phyloP scores from a whole-genome alignment of 2,888 invertebrate species.

The Coenonympha glycerion region DNA sequence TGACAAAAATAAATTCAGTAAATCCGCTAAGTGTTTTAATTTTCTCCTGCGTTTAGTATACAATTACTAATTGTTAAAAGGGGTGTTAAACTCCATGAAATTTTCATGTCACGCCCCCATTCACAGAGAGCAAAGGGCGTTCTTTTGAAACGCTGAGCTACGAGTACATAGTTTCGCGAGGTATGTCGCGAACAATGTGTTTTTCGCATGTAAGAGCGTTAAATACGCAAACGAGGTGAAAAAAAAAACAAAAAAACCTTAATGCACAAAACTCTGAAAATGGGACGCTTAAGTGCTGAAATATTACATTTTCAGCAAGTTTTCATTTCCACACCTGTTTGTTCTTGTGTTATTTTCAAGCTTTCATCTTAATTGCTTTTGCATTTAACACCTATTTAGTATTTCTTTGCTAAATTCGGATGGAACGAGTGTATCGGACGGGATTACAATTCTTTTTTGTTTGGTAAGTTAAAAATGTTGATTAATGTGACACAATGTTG shows the following conservation, averaged over 20 bases:
- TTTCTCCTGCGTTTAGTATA: not conserved
- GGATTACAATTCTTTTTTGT: too few species aligned
- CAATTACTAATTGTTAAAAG: not conserved
- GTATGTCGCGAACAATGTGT: slow-evolving; percentile 14
- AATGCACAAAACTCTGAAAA: slow-evolving; percentile 15
- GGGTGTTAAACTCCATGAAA: not conserved
- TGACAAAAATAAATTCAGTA: too few species aligned
- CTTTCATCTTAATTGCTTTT: slow-evolving; percentile 6
- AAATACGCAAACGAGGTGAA: slow-evolving; percentile 14
- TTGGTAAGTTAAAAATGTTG: too few species aligned
- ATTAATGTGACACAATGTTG: too few species aligned
- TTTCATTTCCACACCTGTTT: slow-evolving; percentile 7
- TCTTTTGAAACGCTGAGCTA: not conserved
- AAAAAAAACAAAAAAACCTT: slow-evolving; percentile 12
- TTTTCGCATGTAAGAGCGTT: slow-evolving; percentile 17
- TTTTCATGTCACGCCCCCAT: not conserved
- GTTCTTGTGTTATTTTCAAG: slow-evolving; percentile 5
- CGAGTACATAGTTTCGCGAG: slow-evolving; percentile 9
- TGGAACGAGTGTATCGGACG: not conserved
- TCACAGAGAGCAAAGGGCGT: not conserved
- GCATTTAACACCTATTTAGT: slow-evolving; percentile 4
- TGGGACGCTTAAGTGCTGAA: slow-evolving; percentile 10
- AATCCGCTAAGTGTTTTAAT: too few species aligned
- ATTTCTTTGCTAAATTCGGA: too few species aligned
- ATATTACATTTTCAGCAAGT: slow-evolving; percentile 7